Evolutionary conservation across 2,797 vertebrate genomes (phyloP), one percentile per base, ranked within the genome.

Genomic region (Scolopax rusticola): DNA sequence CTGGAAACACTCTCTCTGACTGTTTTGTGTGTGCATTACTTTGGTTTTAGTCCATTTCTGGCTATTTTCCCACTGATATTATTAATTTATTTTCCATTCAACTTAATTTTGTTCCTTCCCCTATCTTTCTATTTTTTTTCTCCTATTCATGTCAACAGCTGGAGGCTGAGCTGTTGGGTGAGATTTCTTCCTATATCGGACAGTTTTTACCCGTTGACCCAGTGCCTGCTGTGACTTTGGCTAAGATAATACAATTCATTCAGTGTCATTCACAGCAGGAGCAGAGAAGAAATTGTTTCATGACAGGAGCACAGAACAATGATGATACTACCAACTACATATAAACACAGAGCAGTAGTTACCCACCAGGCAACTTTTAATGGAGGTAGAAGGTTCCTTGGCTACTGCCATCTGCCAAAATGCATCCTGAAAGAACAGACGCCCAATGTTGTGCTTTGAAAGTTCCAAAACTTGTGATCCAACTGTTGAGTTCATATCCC

Each of bases 191-290:
- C 41, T 50, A 1, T 30, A 50, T 7, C 76, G 65, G 59, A 69
- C 57, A 51, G 59, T 63, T 96, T 94, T 90, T 91, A 93, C 74
- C 79, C 13, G 0, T 69, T 96, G 83, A 81, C 54, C 54, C 77
- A 69, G 65, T 69, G 79, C 87, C 91, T 96, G 82, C 96, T 90
- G 82, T 91, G 82, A 91, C 65, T 93, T 91, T 79, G 69, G 85
- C 54, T 95, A 63, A 71, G 73, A 93, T 79, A 82, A 81, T 76
- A 69, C 50, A 95, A 76, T 90, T 93, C 50, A 41, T 89, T 93
- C 82, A 63, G 36, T 71, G 87, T 81, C 59, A 82, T 63, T 95
- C 80, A 60, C 95, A 95, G 73, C 48, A 70, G 83, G 85, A 90
- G 83, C 60, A 94, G 77, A 51, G 23, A 51, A 90, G 51, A 88